phyloP scores from a whole-genome alignment of 1,140 invertebrate genomes.

The Bradysia coprophila region DNA sequence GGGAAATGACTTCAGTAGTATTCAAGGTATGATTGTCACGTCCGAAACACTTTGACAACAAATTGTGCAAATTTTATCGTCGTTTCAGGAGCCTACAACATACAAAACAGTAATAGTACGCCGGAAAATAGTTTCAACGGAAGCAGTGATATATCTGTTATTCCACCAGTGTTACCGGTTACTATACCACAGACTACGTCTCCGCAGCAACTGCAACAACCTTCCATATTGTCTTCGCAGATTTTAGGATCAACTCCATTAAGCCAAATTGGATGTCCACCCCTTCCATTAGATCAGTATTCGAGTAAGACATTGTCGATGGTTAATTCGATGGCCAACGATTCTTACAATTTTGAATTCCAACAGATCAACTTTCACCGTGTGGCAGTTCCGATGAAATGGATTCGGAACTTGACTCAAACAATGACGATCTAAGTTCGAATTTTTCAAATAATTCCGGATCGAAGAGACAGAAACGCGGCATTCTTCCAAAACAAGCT shows the following conservation, averaged over 20 bases:
- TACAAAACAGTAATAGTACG: neutral
- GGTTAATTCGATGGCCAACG: no score
- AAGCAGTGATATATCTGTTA: no score
- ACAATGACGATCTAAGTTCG: slow-evolving; percentile 5
- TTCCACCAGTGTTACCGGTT: no score
- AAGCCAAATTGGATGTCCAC: slow-evolving; percentile 50
- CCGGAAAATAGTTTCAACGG: neutral
- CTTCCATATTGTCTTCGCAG: slow-evolving; percentile 24
- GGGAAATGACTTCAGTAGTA: slow-evolving; percentile 2
- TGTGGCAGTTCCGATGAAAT: slow-evolving; percentile 30
- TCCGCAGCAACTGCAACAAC: slow-evolving; percentile 23
- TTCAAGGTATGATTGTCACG: slow-evolving; percentile 2
- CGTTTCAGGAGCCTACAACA: slow-evolving; percentile 1
- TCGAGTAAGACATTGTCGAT: slow-evolving; percentile 1
- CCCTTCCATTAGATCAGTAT: slow-evolving; percentile 4
- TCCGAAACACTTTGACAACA: no score
- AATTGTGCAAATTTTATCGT: no score
- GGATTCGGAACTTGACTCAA: slow-evolving; percentile 6
- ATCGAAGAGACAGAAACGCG: slow-evolving; percentile 51
- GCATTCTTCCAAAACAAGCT: slow-evolving; percentile 78
- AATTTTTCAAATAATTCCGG: slow-evolving; percentile 14
- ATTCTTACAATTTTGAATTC: slow-evolving; percentile 1
- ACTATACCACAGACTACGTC: neutral
- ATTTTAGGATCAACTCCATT: slow-evolving; percentile 71
- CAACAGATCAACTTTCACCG: slow-evolving; percentile 24